Percentiles rank a stretch among this genome's conserved stretches.
Conservation (phyloP, 2,797 vertebrate genomes). For the Lithobates sylvaticus region DNA sequence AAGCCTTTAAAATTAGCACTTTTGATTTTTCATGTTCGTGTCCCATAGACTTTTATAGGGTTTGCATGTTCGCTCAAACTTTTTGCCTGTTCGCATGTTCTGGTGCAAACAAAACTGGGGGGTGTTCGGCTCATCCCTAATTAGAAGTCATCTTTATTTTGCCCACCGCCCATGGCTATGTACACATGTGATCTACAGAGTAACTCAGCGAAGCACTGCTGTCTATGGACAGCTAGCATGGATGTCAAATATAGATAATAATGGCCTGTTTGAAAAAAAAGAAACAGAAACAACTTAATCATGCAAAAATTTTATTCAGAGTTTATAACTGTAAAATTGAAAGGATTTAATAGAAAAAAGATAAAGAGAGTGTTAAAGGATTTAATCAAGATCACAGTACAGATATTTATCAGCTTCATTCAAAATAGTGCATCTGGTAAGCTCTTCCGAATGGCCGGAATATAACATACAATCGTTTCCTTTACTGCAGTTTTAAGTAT, state of each 20-base stretch:
- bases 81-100: too few species aligned
- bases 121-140: too few species aligned
- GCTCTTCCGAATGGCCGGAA: background rate
- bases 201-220: background rate
- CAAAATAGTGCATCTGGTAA: background rate
- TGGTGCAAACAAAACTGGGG: too few species aligned
- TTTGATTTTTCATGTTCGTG: too few species aligned
- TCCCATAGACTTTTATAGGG: too few species aligned
- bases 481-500: background rate
- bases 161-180: too few species aligned
- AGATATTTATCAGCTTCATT: background rate
- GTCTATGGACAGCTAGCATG: background rate
- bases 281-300: background rate
- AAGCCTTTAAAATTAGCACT: too few species aligned
- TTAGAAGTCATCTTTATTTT: too few species aligned
- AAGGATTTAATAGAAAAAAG: background rate
- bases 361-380: background rate
- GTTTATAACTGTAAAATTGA: background rate
- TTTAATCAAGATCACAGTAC: background rate
- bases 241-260: background rate
- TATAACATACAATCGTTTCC: background rate
- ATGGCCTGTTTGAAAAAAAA: background rate
- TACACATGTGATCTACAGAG: background rate
- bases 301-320: conserved; percentile 9
- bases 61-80: too few species aligned